Evolutionary conservation across 2,888 invertebrate species (phyloP), one percentile per base, ranked within the genome.

Genomic region (Eugnorisma glareosa): DNA sequence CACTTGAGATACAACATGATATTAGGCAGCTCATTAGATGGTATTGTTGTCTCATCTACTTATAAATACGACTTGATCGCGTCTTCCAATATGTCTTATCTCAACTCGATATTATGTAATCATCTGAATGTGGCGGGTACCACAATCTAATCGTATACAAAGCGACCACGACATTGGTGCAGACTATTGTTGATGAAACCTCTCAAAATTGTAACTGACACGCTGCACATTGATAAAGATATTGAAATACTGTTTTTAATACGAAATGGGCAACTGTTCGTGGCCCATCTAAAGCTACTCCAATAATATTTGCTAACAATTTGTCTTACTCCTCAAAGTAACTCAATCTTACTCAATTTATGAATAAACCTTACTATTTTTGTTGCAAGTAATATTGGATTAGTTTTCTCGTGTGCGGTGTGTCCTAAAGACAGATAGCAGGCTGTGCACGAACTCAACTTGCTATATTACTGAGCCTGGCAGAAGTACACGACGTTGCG

Each of bases 151-250:
- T 82, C 71, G 80, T 84, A 66, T 79, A 85, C 77, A 79, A 79
- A 79, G 63, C 77, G 79, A 71, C 77, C 72, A 81, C 66, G 59
- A 79, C 68, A 80, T 75, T 73, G 78, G 80, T 64, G 79, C 84
- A 73, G 73, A 59, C 73, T 78, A 75, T 79, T 83, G 81, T 73
- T 73, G 61, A 77, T 79, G 63, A 35, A 73, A 67, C 61, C 54
- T 83, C 70, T 79, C 73, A 72, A 84, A 81, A 85, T 82, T 85
- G 83, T 83, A 84, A 73, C 40, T 69, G 59, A 82, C 78, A 69
- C 73, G 72, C 75, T 70, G 73, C 85, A 87, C 77, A 82, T 64
- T 31, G 8, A 6, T 28, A 37, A 48, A 3, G 21, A 37, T 0
- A 51, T 37, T 21, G 0, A n/a, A 68, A 48, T 45, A 77, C 2